phyloP scores from a whole-genome alignment of 2,888 invertebrate genomes.

The Pseudococcus longispinus region DNA sequence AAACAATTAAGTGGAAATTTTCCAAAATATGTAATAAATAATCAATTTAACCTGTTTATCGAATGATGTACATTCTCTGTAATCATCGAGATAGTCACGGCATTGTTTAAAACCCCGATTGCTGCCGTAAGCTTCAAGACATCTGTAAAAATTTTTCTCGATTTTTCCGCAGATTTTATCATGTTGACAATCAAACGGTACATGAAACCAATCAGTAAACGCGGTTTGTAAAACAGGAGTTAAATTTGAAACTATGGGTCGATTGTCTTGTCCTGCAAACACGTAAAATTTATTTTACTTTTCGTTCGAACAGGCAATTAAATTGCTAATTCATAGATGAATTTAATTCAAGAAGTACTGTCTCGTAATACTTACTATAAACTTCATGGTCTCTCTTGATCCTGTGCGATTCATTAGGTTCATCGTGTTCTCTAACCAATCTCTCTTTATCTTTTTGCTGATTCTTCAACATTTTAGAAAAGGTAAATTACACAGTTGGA shows the following conservation, averaged over 20 bases:
- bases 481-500: background rate
- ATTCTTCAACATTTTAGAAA: background rate
- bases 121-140: conserved; percentile 57
- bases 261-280: conserved; percentile 6
- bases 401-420: background rate
- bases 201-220: background rate
- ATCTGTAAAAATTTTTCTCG: conserved; percentile 56
- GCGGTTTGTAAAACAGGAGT: background rate
- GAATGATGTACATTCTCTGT: conserved; percentile 56
- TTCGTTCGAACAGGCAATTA: background rate
- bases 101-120: conserved; percentile 51
- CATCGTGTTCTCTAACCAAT: background rate
- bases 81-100: conserved; percentile 57
- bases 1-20: background rate
- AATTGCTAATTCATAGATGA: background rate
- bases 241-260: background rate
- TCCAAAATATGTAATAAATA: background rate
- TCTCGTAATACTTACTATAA: background rate
- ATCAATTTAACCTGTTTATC: conserved; percentile 53
- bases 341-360: background rate
- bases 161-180: conserved; percentile 56
- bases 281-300: background rate
- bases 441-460: background rate
- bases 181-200: conserved; percentile 6
- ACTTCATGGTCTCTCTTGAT: background rate